Conservation (phyloP, 2,797 vertebrate species). For the Anableps anableps region DNA sequence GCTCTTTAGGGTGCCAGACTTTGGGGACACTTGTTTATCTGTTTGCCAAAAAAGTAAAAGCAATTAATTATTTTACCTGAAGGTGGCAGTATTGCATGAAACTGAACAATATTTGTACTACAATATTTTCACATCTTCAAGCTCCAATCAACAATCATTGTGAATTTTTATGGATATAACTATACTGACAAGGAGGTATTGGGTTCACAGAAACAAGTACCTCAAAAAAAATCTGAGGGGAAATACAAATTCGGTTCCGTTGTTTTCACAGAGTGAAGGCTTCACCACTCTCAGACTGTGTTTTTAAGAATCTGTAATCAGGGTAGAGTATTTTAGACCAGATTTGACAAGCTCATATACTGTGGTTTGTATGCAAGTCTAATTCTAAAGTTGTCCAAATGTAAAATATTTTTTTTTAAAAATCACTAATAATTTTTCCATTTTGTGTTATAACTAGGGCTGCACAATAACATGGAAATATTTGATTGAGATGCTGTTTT, state of each 20-base stretch:
- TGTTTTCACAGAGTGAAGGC: not conserved
- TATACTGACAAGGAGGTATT: not conserved
- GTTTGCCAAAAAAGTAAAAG: constrained; percentile 41
- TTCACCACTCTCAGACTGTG: not conserved
- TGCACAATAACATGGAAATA: not conserved
- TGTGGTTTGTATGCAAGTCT: not conserved
- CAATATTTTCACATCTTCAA: too few species aligned
- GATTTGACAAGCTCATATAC: not conserved
- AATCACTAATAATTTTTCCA: not conserved
- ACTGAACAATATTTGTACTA: not conserved
- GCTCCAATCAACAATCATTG: not conserved
- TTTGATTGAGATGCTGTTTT: not conserved
- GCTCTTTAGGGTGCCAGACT: constrained; percentile 94
- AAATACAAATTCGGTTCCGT: not conserved
- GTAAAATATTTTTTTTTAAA: not conserved
- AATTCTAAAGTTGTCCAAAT: not conserved
- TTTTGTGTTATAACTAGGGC: not conserved
- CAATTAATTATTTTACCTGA: not conserved
- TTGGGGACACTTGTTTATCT: constrained; percentile 98
- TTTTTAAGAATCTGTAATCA: not conserved
- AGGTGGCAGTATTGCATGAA: not conserved
- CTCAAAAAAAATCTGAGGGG: not conserved
- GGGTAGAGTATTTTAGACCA: not conserved
- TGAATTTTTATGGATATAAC: not conserved
- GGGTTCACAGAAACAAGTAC: not conserved